These are phyloP conservation scores for Epizoanthus scotinus DNA, from an alignment of 92 coral and sea anemone species.

Conservation along the genomic window DNA sequence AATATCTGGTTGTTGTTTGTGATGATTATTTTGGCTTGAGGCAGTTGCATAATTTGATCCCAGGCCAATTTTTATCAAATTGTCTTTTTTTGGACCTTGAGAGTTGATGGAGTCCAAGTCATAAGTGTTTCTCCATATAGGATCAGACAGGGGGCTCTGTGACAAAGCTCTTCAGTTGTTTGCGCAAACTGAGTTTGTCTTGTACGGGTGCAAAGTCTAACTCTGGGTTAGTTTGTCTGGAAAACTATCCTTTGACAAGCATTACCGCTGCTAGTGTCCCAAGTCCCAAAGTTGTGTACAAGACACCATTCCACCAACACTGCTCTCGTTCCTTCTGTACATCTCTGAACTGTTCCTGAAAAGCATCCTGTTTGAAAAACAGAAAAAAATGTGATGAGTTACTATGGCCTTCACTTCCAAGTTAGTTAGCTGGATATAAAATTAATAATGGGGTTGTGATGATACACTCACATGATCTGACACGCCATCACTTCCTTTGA, in stretches of 20 bases:
- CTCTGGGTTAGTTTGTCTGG: too few relatives aligned
- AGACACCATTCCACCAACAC: slow-evolving; percentile 85
- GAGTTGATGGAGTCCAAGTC: too few relatives aligned
- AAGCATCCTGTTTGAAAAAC: slow-evolving; percentile 70
- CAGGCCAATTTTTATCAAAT: too few relatives aligned
- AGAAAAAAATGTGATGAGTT: neutral
- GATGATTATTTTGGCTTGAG: too few relatives aligned
- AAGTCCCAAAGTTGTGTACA: slow-evolving; percentile 84
- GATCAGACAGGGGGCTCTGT: neutral
- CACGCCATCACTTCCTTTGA: neutral
- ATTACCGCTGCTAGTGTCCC: slow-evolving; percentile 79
- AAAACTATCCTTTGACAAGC: slow-evolving; percentile 25
- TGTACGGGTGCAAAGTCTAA: neutral
- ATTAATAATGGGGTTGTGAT: neutral
- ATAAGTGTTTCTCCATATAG: too few relatives aligned
- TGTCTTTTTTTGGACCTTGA: too few relatives aligned
- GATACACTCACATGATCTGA: slow-evolving; percentile 3
- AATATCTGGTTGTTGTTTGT: too few relatives aligned
- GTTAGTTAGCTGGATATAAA: neutral
- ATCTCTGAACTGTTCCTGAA: slow-evolving; percentile 86
- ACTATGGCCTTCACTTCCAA: neutral
- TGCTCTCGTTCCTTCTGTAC: slow-evolving; percentile 72
- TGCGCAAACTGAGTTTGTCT: neutral
- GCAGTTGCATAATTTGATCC: too few relatives aligned
- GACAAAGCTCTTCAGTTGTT: neutral